Percentiles rank a stretch among this genome's conserved stretches.
Evolutionary conservation across 2,113 vertebrate genomes (phyloP).

Genomic region (Cyprinodon tularosa): DNA sequence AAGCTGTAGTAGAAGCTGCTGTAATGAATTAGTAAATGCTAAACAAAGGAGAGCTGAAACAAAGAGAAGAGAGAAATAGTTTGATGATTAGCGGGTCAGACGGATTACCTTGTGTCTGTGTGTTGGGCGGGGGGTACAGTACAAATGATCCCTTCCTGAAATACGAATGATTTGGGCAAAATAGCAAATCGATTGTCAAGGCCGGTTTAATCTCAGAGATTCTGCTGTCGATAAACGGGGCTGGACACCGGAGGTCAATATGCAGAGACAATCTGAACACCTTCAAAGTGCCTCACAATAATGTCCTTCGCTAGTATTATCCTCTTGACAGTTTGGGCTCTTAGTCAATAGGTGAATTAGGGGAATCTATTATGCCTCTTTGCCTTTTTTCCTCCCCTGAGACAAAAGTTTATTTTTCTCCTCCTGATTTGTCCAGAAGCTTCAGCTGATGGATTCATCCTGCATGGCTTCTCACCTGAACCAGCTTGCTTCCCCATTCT

Average conservation of each 20-base stretch:
- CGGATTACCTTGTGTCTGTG: constrained; percentile 50
- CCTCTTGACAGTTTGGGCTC: constrained; percentile 44
- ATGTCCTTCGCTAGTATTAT: constrained; percentile 56
- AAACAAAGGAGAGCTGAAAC: constrained; percentile 72
- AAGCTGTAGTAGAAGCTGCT: constrained; percentile 70
- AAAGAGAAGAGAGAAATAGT: constrained; percentile 69
- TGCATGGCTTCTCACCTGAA: constrained; percentile 31
- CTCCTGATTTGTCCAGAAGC: constrained; percentile 16
- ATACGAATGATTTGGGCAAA: constrained; percentile 71
- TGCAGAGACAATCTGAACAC: constrained; percentile 69
- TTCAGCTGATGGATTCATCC: constrained; percentile 23
- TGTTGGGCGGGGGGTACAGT: constrained; percentile 45
- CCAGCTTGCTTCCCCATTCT: background rate
- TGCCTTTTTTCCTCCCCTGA: constrained; percentile 33
- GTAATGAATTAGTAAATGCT: constrained; percentile 74
- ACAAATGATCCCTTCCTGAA: constrained; percentile 69
- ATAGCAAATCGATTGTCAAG: constrained; percentile 68
- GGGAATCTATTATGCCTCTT: constrained; percentile 41
- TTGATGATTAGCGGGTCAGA: constrained; percentile 71
- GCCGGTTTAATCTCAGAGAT: constrained; percentile 75
- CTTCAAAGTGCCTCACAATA: constrained; percentile 62
- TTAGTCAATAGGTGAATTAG: constrained; percentile 59
- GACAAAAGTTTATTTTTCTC: constrained; percentile 33
- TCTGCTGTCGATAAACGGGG: constrained; percentile 67
- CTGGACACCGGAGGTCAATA: constrained; percentile 64